Conservation (phyloP, 2,113 vertebrate genomes). For the Orthonyx spaldingii region DNA sequence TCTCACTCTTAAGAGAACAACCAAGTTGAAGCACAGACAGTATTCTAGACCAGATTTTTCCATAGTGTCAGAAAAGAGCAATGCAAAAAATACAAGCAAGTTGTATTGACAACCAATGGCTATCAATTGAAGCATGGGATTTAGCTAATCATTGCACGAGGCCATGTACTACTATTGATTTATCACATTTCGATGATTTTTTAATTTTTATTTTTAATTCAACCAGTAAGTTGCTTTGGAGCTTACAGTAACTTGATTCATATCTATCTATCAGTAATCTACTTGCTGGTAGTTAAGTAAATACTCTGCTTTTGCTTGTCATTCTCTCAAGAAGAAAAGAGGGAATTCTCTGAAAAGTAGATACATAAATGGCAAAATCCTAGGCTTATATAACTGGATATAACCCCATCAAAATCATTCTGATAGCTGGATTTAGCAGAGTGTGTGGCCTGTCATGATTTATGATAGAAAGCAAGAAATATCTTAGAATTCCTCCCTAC, state of each 20-base stretch:
- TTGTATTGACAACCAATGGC: neutral
- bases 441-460: neutral
- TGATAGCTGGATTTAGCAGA: neutral
- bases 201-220: neutral
- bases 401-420: neutral
- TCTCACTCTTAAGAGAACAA: fast-evolving
- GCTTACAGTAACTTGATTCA: neutral
- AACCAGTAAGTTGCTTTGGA: neutral
- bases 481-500: neutral
- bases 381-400: neutral
- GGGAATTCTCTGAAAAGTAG: neutral
- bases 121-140: neutral
- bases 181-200: neutral
- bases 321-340: neutral
- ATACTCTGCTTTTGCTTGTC: neutral
- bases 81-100: neutral
- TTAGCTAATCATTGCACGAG: neutral
- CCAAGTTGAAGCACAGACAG: neutral
- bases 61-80: neutral
- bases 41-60: neutral
- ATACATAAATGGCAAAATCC: neutral
- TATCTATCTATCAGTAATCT: neutral
- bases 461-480: neutral
- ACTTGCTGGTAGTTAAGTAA: neutral
- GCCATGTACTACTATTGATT: neutral